A percentile compares a stretch with the other conserved stretches of the same genome.
These are phyloP conservation scores for Notothenia coriiceps DNA, from an alignment of 2,113 vertebrate genomes.

Conservation along the genomic window DNA sequence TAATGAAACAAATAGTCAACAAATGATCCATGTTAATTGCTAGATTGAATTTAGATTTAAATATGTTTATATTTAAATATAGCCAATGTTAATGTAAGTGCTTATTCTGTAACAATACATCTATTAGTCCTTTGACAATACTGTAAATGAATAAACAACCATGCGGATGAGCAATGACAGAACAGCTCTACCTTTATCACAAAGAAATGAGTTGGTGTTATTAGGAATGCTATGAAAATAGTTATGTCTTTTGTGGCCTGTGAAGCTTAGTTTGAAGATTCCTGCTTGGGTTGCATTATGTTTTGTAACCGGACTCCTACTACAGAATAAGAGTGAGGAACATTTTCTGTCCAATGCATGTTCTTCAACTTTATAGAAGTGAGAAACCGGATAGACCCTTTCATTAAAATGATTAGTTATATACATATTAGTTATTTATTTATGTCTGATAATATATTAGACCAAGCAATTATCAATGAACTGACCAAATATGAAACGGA, in stretches of 20 bases:
- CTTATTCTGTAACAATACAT: background rate
- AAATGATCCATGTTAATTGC: background rate
- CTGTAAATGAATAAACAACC: background rate
- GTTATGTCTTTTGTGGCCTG: background rate
- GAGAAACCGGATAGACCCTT: background rate
- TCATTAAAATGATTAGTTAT: too few species aligned
- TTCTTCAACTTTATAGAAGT: background rate
- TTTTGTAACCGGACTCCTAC: background rate
- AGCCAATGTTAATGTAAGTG: background rate
- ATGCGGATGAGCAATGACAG: background rate
- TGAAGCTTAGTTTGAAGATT: background rate
- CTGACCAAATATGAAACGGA: background rate
- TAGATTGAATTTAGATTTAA: background rate
- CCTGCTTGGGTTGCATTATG: background rate
- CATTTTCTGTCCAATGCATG: background rate
- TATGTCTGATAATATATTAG: background rate
- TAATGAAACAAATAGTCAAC: background rate
- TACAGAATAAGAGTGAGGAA: background rate
- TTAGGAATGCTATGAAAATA: background rate
- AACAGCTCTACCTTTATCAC: background rate
- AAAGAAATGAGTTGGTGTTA: background rate
- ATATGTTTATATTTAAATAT: background rate
- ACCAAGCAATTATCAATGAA: background rate
- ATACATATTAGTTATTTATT: background rate
- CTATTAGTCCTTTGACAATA: background rate